Base-by-base conservation (phyloP, 2,888 invertebrate species). In the Leistus spinibarbis region DNA sequence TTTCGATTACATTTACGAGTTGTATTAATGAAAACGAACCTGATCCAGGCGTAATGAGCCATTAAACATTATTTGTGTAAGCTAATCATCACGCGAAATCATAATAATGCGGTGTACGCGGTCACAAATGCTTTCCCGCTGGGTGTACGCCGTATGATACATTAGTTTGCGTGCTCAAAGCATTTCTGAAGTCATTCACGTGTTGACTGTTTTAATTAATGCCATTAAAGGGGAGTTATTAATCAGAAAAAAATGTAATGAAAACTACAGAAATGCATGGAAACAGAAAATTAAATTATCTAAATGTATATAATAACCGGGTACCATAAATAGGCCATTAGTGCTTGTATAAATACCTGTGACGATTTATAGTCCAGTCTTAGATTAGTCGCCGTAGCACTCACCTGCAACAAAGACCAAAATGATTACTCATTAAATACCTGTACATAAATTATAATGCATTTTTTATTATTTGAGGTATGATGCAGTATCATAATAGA, bases 131-230 rank as follows among this genome's bases (percentile, higher is more conserved):
- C 19, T 19, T 71, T 54, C 63, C 62, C 7, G 17, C 60, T 56
- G 62, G 60, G 60, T 13, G n/a, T 24, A 22, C 22, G 40, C 10
- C 13, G 13, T 60, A 67, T 73, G 73, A 73, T 67, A 67, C 67
- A 73, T 73, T 60, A 22, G 60, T 40, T 73, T 57, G 73, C 73
- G 73, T 73, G 73, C 23, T 53, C 17, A 67, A 73, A 73, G 40
- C 73, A 60, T 66, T 73, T 73, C 67, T 66, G 60, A 73, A 73
- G 65, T 57, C 67, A 73, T 73, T 73, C 73, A 73, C 64, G 73
- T 73, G 73, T 73, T 73, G 73, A 73, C 73, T 67, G 67, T 73
- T 73, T 67, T 73, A 73, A 73, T 73, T 73, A 73, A 62, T 62
- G 62, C 62, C 73, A 73, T 73, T 73, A 73, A 73, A 57, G 27